A percentile compares a stretch with the other conserved stretches of the same genome.
phyloP scores from a whole-genome alignment of 2,888 invertebrate genomes.

The Sisyra nigra region DNA sequence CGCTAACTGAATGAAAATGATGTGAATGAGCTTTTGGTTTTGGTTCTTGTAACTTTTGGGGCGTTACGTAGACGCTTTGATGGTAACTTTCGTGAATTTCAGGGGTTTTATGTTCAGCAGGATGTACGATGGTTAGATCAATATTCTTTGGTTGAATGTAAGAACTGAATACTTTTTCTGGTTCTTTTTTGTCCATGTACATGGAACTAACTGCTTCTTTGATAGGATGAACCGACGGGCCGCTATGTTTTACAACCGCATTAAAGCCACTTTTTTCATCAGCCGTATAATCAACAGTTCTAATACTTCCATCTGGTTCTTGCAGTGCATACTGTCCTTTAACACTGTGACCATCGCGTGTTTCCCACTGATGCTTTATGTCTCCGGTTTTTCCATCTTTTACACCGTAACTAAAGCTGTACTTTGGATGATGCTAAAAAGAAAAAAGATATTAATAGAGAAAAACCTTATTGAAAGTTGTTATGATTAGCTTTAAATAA shows the following conservation, averaged over 20 bases:
- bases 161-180: not conserved
- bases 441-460: too few relatives aligned
- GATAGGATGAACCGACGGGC: slow-evolving; percentile 2
- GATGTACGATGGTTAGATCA: slow-evolving; percentile 1
- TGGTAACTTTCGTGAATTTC: not conserved
- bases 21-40: too few relatives aligned
- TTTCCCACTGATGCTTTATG: slow-evolving; percentile 9
- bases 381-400: slow-evolving; percentile 7
- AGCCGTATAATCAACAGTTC: slow-evolving; percentile 8
- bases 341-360: slow-evolving; percentile 6
- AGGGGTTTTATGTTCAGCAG: not conserved
- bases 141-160: slow-evolving; percentile 1
- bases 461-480: too few relatives aligned
- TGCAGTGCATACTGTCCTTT: slow-evolving; percentile 8
- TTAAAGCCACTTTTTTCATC: slow-evolving; percentile 8
- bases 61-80: not conserved
- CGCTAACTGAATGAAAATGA: too few relatives aligned
- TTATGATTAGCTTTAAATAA: too few relatives aligned
- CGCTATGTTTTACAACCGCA: slow-evolving; percentile 7
- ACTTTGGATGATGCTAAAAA: slow-evolving; percentile 5
- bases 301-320: slow-evolving; percentile 6
- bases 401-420: slow-evolving; percentile 7
- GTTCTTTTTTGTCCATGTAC: not conserved
- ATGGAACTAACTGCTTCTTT: not conserved
- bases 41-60: not conserved